These are phyloP conservation scores for Perodicticus potto DNA, from an alignment of 2,797 vertebrate genomes.

Conservation along the genomic window DNA sequence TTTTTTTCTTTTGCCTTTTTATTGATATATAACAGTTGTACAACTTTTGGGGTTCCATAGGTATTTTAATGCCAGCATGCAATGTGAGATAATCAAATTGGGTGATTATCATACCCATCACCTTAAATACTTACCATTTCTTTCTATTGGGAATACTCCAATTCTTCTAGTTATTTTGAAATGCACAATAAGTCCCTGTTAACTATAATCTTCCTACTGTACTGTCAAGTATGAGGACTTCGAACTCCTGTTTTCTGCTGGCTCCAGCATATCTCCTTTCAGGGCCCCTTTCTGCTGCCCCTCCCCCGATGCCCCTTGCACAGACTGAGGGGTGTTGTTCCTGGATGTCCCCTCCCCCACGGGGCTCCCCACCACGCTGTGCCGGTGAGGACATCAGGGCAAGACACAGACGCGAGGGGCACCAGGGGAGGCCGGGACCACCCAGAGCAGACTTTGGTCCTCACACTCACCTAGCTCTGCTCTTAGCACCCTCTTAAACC, in stretches of 20 bases:
- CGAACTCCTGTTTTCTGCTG: background rate
- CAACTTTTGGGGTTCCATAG: background rate
- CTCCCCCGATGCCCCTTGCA: background rate
- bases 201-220: background rate
- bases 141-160: background rate
- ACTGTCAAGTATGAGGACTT: fast-evolving
- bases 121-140: background rate
- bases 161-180: background rate
- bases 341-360: fast-evolving
- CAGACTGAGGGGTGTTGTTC: background rate
- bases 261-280: background rate
- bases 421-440: background rate
- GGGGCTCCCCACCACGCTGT: too few relatives aligned
- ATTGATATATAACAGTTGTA: background rate
- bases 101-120: background rate
- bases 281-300: background rate
- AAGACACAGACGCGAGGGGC: background rate
- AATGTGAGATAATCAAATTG: background rate
- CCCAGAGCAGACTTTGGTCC: too few relatives aligned
- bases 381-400: background rate
- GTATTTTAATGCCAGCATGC: background rate
- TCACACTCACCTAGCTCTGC: too few relatives aligned
- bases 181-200: background rate
- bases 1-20: background rate
- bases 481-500: background rate